A percentile compares a stretch with the other conserved stretches of the same genome.
phyloP scores from a whole-genome alignment of 2,113 vertebrate species.

The Cheirogaleus medius region DNA sequence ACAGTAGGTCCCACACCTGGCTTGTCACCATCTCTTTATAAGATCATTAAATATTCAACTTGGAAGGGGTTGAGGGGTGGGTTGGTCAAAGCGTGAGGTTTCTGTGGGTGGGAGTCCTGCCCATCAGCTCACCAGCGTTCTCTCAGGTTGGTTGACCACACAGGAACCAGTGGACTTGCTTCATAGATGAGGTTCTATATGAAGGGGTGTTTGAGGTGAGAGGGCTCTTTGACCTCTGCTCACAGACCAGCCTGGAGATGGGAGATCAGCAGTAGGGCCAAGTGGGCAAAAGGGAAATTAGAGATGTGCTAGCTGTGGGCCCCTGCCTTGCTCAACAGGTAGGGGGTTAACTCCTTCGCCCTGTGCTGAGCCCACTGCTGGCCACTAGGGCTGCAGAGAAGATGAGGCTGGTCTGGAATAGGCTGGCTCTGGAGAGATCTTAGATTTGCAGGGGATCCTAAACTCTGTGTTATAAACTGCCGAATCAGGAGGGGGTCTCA shows the following conservation, averaged over 20 bases:
- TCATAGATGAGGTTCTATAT: not conserved
- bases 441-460: not conserved
- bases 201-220: not conserved
- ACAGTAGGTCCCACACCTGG: too few species aligned
- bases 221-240: not conserved
- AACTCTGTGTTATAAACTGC: not conserved
- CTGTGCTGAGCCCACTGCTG: not conserved
- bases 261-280: not conserved
- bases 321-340: not conserved
- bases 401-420: not conserved
- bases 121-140: not conserved
- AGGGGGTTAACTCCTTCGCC: not conserved
- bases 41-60: not conserved
- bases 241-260: not conserved
- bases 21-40: not conserved
- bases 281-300: not conserved
- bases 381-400: not conserved
- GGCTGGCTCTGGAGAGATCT: not conserved
- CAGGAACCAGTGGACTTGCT: not conserved
- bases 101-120: not conserved
- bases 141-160: not conserved
- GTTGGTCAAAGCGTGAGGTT: not conserved
- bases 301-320: not conserved
- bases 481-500: not conserved
- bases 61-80: not conserved